Evolutionary conservation across 2,888 invertebrate species (phyloP), one percentile per base, ranked within the genome.

Genomic region (Eilema depressum): DNA sequence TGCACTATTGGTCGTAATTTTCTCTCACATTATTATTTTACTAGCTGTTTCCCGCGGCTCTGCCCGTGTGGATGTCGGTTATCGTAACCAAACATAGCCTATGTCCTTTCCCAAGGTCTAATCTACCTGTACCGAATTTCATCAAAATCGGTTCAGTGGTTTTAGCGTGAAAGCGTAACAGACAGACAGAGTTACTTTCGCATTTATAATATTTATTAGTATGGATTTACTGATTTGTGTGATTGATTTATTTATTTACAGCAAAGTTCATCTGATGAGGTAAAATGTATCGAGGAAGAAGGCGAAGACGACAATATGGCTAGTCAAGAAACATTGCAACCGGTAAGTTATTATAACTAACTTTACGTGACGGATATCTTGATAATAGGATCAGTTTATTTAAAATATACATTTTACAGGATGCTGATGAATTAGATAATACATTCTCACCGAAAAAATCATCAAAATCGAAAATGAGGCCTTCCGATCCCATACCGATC

Each of bases 401-500:
- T n/a, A 26, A 17, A 30, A n/a, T 0, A 25, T 61, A 28, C 3
- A n/a, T 62, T 25, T 82, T 82, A 65, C 78, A 87, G 87, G 84
- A 84, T 71, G 85, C 83, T 10, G 94, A 95, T 20, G 94, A 95
- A 68, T 70, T 92, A 69, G 95, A 95, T 74, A 89, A 81, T 75
- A 88, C 93, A 0, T 94, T 93, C 74, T 91, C 93, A 12, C 92
- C 92, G 2, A 90, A 86, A 68, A 91, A 86, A 63, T 72, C 79
- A 1, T 88, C 89, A 11, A 91, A 95, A 85, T 88, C 95, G 78
- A 87, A 96, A 82, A 80, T 96, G 25, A 96, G 96, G 81, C 92
- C 96, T 47, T 97, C 97, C 0, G 97, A 97, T 86, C 97, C 98
- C 0, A 98, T 98, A 86, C 97, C 97, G 3, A 98, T 98, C 76